Conservation (phyloP, 2,113 vertebrate species). For the Calidris pugnax region DNA sequence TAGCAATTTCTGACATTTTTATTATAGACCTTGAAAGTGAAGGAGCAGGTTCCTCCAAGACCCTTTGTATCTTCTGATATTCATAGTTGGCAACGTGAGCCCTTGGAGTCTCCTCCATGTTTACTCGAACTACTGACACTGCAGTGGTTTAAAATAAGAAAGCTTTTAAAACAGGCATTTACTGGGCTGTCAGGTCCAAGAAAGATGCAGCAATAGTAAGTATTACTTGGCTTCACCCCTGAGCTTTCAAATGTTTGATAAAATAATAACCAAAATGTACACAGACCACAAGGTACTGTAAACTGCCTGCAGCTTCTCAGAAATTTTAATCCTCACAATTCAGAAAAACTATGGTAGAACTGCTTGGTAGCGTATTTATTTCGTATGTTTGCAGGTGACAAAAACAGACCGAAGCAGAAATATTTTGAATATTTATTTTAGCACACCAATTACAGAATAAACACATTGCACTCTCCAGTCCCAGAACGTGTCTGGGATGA, state of each 20-base stretch:
- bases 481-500: neutral
- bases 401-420: neutral
- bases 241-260: neutral
- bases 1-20: neutral
- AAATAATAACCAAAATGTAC: neutral
- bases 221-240: neutral
- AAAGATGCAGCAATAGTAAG: neutral
- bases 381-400: neutral
- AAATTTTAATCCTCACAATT: neutral
- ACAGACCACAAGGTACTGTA: neutral
- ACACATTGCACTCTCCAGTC: neutral
- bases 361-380: neutral
- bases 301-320: neutral
- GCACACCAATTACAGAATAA: neutral
- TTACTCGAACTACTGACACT: neutral
- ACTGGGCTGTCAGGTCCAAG: neutral
- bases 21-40: neutral
- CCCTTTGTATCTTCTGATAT: neutral
- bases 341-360: neutral
- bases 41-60: neutral
- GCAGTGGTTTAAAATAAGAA: neutral
- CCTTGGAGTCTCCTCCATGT: neutral
- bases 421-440: neutral
- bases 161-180: neutral
- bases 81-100: neutral